Percentiles rank a stretch among this genome's conserved stretches.
These are phyloP conservation scores for Anoplius nigerrimus DNA, from an alignment of 2,888 invertebrate species.

Conservation along the genomic window DNA sequence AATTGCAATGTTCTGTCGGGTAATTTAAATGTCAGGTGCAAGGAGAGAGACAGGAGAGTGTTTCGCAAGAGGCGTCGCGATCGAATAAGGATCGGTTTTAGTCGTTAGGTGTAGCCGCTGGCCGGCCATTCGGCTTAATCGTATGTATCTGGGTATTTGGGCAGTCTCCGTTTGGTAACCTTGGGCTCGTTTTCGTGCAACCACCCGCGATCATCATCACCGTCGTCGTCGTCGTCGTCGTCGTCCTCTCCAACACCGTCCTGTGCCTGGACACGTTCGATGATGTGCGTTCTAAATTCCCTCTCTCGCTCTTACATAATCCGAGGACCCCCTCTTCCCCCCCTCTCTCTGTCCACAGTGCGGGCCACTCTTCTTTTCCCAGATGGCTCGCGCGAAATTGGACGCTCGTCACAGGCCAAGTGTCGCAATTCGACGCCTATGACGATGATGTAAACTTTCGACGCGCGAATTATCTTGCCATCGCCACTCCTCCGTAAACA, in stretches of 20 bases:
- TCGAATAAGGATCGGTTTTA: constrained; percentile 8
- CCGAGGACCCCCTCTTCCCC: neutral
- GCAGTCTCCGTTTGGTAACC: constrained; percentile 67
- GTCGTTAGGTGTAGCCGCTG: constrained; percentile 10
- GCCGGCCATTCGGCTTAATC: constrained; percentile 53
- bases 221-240: constrained; percentile 18
- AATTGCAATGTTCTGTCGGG: too few species aligned
- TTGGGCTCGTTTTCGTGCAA: constrained; percentile 65
- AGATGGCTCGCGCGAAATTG: neutral
- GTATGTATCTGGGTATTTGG: constrained; percentile 71
- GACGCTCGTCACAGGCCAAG: neutral
- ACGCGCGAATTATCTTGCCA: too few species aligned
- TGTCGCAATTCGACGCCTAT: too few species aligned
- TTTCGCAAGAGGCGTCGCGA: neutral
- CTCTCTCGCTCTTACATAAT: constrained; percentile 20
- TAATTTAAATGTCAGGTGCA: too few species aligned
- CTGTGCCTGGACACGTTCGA: neutral
- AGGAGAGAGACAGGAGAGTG: neutral
- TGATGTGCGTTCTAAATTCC: constrained; percentile 17
- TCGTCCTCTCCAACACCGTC: constrained; percentile 20
- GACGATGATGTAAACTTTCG: too few species aligned
- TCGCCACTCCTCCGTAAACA: too few species aligned
- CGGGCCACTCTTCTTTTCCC: neutral
- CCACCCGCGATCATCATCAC: constrained; percentile 26
- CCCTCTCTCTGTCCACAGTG: neutral